phyloP scores from a whole-genome alignment of 1,140 invertebrate genomes.

The Tetramorium parvispinum region DNA sequence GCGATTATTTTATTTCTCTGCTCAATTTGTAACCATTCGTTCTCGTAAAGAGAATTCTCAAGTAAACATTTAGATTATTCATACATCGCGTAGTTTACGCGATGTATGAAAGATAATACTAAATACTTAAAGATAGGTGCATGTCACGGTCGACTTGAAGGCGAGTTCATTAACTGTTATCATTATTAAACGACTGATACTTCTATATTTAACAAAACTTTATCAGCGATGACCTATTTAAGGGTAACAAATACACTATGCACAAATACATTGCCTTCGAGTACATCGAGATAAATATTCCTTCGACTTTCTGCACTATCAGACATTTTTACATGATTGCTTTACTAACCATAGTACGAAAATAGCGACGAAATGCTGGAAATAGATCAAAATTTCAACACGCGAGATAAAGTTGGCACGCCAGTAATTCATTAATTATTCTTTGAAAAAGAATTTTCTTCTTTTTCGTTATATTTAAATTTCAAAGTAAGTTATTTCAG shows the following conservation, averaged over 20 bases:
- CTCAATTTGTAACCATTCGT: background rate
- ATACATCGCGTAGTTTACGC: background rate
- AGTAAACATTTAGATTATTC: slow-evolving; percentile 11
- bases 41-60: background rate
- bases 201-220: slow-evolving; percentile 40
- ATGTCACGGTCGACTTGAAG: slow-evolving; percentile 48
- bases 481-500: background rate
- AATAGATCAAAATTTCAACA: slow-evolving; percentile 30
- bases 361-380: background rate
- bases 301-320: background rate
- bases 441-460: background rate
- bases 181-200: background rate
- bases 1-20: background rate
- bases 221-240: slow-evolving; percentile 35
- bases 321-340: slow-evolving; percentile 11
- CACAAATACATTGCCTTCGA: background rate
- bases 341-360: background rate
- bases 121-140: slow-evolving; percentile 12
- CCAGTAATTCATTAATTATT: background rate
- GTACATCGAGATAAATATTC: background rate
- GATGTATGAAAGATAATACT: background rate
- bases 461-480: background rate
- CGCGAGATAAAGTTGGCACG: background rate
- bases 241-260: slow-evolving; percentile 6
- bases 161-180: slow-evolving; percentile 59